Base-by-base conservation (phyloP, 2,888 invertebrate species). In the Lamproptera curius region DNA sequence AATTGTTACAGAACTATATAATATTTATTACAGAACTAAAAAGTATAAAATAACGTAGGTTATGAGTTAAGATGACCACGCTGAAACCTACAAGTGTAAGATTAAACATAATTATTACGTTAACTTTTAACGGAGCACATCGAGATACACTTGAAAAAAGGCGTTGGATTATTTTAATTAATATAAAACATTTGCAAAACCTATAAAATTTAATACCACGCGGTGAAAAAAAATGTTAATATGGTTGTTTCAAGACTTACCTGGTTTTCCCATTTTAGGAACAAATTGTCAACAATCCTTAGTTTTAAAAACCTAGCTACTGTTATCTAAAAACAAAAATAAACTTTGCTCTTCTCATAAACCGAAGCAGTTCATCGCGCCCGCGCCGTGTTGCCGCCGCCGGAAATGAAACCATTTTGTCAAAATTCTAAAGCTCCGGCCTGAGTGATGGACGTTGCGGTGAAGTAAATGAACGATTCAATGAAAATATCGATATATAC, bases 331-430 rank as follows among this genome's bases (percentile, higher is more conserved):
- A 73, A 56, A 77, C 70, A 71, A 80, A 76, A 62, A 76, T 67
- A 70, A 65, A 74, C 51, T 65, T 61, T 55, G 68, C 58, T 68
- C 72, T 73, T 62, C 68, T 72, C 65, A 69, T 65, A 67, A 66
- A 53, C 67, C 59, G 52, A 46, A 51, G 52, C 50, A 44, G 70
- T 70, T 61, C 73, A 70, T 67, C 70, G 67, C 71, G 71, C 73
- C 71, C 61, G 61, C 76, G 64, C 69, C 73, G 72, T 66, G 70
- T 71, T 65, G 63, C 73, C 63, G 56, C 60, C 56, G 54, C 65
- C 71, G 80, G 81, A 82, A 83, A 76, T 76, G 74, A 78, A 54
- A 67, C 73, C 84, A 85, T 85, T 39, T 49, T 49, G 49, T 49
- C 15, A 13, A 17, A 36, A 35, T 16, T 15, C 16, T 13, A 13